phyloP scores from a whole-genome alignment of 2,888 invertebrate species.

The Morpho achilles region DNA sequence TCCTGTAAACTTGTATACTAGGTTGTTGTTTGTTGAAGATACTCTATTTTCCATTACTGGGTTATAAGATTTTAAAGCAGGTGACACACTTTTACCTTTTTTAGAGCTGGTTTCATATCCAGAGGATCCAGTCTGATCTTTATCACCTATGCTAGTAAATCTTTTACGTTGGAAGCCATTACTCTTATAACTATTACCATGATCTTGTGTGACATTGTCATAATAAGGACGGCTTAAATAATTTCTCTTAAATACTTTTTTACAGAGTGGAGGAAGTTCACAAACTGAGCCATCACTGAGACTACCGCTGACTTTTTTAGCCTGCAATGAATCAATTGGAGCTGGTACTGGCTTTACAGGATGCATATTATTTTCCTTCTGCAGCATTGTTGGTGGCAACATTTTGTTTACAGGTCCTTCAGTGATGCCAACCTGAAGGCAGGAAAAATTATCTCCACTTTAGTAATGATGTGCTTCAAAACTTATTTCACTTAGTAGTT shows the following conservation, averaged over 20 bases:
- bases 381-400: constrained; percentile 70
- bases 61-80: constrained; percentile 41
- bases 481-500: constrained; percentile 52
- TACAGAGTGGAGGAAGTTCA: constrained; percentile 50
- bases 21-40: constrained; percentile 64
- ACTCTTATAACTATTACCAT: constrained; percentile 40
- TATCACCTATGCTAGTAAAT: constrained; percentile 52
- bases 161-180: constrained; percentile 52
- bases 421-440: constrained; percentile 79
- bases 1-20: constrained; percentile 58
- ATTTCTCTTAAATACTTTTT: constrained; percentile 43
- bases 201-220: constrained; percentile 38
- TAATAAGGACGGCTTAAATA: constrained; percentile 7
- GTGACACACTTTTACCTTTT: constrained; percentile 44
- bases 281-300: constrained; percentile 66
- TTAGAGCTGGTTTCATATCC: constrained; percentile 61
- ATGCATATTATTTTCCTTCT: constrained; percentile 57
- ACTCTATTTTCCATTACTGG: constrained; percentile 72
- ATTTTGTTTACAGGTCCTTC: constrained; percentile 74
- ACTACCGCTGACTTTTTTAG: constrained; percentile 51
- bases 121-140: constrained; percentile 54
- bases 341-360: constrained; percentile 51
- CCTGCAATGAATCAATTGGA: constrained; percentile 39
- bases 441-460: constrained; percentile 80
- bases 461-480: constrained; percentile 75